Conservation (phyloP, 2,888 invertebrate species). For the Eurytoma californica region DNA sequence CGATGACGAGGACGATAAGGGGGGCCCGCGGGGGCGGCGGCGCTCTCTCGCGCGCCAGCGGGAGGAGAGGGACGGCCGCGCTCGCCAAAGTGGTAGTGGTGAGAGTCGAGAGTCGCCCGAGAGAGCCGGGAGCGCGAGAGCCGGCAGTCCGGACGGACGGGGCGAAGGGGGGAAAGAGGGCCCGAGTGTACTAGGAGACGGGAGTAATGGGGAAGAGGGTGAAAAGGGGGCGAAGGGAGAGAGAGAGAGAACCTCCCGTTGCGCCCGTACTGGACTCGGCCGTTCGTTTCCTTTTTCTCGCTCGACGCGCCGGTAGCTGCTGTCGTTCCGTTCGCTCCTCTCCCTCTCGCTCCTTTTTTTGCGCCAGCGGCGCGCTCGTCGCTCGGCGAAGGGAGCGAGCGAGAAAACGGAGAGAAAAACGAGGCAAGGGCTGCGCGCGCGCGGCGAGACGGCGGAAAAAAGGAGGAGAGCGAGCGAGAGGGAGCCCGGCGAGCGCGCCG, state of each 20-base stretch:
- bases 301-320: slow-evolving; percentile 53
- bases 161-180: slow-evolving; percentile 47
- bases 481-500: slow-evolving; percentile 25
- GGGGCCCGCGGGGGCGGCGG: slow-evolving; percentile 33
- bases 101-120: slow-evolving; percentile 61
- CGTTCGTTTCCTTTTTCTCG: slow-evolving; percentile 60
- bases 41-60: slow-evolving; percentile 39
- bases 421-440: slow-evolving; percentile 24
- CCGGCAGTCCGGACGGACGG: slow-evolving; percentile 39
- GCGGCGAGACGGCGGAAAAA: slow-evolving; percentile 44
- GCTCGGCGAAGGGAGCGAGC: neutral
- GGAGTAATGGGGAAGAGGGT: slow-evolving; percentile 65
- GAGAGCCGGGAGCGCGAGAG: slow-evolving; percentile 53
- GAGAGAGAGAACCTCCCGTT: slow-evolving; percentile 67
- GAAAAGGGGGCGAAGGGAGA: slow-evolving; percentile 60
- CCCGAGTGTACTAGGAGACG: slow-evolving; percentile 36
- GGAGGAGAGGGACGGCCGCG: slow-evolving; percentile 42
- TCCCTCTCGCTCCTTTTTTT: slow-evolving; percentile 29
- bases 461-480: slow-evolving; percentile 49
- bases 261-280: slow-evolving; percentile 72
- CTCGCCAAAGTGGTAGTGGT: slow-evolving; percentile 52
- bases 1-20: slow-evolving; percentile 57
- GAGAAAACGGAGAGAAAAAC: slow-evolving; percentile 41
- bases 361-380: slow-evolving; percentile 4
- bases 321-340: slow-evolving; percentile 52